phyloP scores from a whole-genome alignment of 2,113 vertebrate genomes.

The Phalacrocorax aristotelis region DNA sequence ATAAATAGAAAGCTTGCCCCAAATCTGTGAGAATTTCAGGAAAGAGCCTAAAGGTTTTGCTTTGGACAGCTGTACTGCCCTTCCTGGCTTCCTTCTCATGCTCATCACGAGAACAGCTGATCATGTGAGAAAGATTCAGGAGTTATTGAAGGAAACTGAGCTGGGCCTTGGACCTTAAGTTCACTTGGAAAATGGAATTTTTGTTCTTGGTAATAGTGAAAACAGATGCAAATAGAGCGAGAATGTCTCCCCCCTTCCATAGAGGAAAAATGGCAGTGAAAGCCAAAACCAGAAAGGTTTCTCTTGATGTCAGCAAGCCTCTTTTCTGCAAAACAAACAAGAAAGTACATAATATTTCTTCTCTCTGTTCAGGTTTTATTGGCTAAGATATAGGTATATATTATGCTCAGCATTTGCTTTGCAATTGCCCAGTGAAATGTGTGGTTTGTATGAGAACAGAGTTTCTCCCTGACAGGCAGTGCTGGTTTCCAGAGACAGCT shows the following conservation, averaged over 20 bases:
- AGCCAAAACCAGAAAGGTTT: background rate
- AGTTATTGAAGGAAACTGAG: background rate
- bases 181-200: background rate
- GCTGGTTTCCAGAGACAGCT: background rate
- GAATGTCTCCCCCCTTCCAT: background rate
- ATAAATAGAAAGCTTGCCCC: background rate
- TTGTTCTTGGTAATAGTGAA: background rate
- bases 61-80: background rate
- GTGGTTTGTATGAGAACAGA: background rate
- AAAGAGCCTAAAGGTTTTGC: background rate
- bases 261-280: background rate
- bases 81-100: background rate
- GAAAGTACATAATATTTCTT: background rate
- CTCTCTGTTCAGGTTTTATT: background rate
- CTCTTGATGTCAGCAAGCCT: background rate
- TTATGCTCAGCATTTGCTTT: background rate
- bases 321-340: background rate
- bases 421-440: background rate
- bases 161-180: background rate
- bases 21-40: background rate
- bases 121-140: background rate
- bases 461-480: background rate
- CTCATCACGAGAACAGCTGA: background rate
- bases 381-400: background rate
- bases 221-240: background rate